These are phyloP conservation scores for Ephialtes manifestator DNA, from an alignment of 2,888 invertebrate species.

Conservation along the genomic window DNA sequence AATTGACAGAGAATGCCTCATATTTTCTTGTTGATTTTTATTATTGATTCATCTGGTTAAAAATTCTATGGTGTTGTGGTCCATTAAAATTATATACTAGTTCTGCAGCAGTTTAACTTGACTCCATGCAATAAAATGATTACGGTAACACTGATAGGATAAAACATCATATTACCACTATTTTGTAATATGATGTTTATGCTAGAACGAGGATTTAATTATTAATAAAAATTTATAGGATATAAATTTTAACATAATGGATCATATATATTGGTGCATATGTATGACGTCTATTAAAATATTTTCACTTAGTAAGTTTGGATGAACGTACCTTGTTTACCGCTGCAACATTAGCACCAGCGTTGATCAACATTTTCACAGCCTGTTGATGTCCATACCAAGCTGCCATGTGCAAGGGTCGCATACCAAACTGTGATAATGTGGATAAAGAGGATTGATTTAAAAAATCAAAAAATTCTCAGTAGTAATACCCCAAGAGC, in stretches of 20 bases:
- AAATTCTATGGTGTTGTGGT: neutral
- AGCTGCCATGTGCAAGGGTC: constrained; percentile 91
- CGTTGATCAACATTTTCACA: constrained; percentile 90
- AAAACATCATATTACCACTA: neutral
- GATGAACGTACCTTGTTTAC: constrained; percentile 89
- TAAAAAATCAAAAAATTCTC: neutral
- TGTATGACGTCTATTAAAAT: constrained; percentile 39
- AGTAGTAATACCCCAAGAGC: no score
- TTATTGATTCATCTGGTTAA: neutral
- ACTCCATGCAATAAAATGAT: neutral
- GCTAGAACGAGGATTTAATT: constrained; percentile 25
- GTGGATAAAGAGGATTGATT: neutral
- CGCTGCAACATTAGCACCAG: constrained; percentile 90
- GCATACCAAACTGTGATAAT: constrained; percentile 90
- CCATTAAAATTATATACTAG: neutral
- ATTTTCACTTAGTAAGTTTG: neutral
- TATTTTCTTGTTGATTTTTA: neutral
- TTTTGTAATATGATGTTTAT: constrained; percentile 4
- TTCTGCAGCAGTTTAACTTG: neutral
- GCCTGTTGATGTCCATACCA: constrained; percentile 92
- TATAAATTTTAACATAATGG: no score
- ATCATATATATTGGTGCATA: constrained; percentile 6
- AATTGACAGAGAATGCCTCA: no score
- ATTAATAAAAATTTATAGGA: constrained; percentile 42
- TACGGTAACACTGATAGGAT: neutral